A percentile compares a stretch with the other conserved stretches of the same genome.
These are phyloP conservation scores for Oenanthe melanoleuca DNA, from an alignment of 2,113 vertebrate species.

Conservation along the genomic window DNA sequence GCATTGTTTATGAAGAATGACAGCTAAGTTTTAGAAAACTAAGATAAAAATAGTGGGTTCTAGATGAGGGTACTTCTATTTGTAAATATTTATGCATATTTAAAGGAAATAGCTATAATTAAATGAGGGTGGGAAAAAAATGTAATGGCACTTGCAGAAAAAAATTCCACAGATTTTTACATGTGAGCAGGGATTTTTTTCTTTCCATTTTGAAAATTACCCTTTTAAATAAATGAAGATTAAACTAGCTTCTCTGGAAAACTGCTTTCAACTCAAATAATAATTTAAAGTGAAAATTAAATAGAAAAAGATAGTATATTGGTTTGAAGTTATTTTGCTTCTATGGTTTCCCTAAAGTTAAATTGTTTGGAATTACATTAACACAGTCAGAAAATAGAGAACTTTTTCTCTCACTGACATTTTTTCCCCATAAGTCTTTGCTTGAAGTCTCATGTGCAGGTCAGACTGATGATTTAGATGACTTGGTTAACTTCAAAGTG, in stretches of 20 bases:
- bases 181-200: fast-evolving
- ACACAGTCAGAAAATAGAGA: not conserved
- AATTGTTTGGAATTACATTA: not conserved
- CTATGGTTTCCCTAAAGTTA: not conserved
- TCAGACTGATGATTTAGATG: not conserved
- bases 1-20: not conserved
- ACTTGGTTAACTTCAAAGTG: not conserved
- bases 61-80: not conserved
- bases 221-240: not conserved
- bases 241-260: not conserved
- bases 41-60: not conserved
- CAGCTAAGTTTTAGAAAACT: not conserved
- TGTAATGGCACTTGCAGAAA: not conserved
- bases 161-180: not conserved
- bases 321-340: not conserved
- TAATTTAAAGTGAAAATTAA: not conserved
- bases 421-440: not conserved
- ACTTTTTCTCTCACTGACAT: not conserved
- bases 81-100: not conserved
- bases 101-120: not conserved
- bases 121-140: not conserved
- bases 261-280: not conserved
- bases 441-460: not conserved
- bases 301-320: not conserved
- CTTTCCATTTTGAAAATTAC: not conserved